These are phyloP conservation scores for Epinotia nisella DNA, from an alignment of 2,888 invertebrate genomes.

Conservation along the genomic window DNA sequence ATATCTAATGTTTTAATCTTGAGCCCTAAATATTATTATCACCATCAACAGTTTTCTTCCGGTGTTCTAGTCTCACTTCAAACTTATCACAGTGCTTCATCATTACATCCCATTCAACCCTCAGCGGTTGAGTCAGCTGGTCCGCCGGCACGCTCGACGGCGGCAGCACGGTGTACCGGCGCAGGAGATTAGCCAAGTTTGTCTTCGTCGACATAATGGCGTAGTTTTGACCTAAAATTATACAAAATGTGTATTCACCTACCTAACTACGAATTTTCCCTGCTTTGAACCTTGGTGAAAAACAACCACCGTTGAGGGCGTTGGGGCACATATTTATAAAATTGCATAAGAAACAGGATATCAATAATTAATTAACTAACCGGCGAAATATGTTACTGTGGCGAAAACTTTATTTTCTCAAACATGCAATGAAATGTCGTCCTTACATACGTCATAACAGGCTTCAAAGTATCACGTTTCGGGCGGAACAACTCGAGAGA, in stretches of 20 bases:
- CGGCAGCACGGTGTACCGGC: constrained; percentile 5
- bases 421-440: too few relatives aligned
- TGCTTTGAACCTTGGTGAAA: neutral
- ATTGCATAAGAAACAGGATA: too few relatives aligned
- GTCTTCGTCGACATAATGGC: constrained; percentile 15
- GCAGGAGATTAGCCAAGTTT: constrained; percentile 13
- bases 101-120: constrained; percentile 10
- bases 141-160: neutral
- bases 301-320: neutral
- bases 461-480: too few relatives aligned
- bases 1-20: too few relatives aligned
- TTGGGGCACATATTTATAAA: too few relatives aligned
- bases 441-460: too few relatives aligned
- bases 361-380: too few relatives aligned
- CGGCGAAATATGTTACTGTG: too few relatives aligned
- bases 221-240: constrained; percentile 4
- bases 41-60: neutral
- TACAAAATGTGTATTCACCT: neutral
- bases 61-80: neutral
- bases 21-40: too few relatives aligned
- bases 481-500: too few relatives aligned
- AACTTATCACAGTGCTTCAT: constrained; percentile 11
- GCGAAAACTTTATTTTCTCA: too few relatives aligned
- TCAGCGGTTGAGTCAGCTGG: neutral
- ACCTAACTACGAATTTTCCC: neutral